These are phyloP conservation scores for Reinhardtius hippoglossoides DNA, from an alignment of 2,113 vertebrate genomes.

Conservation along the genomic window DNA sequence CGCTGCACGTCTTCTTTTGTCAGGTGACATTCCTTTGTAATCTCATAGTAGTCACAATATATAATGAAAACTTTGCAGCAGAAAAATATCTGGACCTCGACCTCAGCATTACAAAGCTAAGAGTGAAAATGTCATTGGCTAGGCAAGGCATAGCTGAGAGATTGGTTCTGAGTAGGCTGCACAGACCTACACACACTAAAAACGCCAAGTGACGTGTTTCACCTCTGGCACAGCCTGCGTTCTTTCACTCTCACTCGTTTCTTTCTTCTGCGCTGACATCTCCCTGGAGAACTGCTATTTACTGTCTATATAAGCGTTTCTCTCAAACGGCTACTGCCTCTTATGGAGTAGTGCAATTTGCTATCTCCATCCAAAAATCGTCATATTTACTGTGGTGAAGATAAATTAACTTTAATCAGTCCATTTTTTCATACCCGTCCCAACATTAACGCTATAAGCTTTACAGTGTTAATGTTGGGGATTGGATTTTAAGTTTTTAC, in stretches of 20 bases:
- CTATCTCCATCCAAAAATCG: neutral
- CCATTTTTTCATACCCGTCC: too few species aligned
- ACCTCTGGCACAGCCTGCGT: conserved; percentile 5
- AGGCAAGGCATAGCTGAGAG: conserved; percentile 20
- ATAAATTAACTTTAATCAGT: neutral
- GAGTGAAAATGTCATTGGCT: conserved; percentile 41
- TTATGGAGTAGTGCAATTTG: conserved; percentile 1
- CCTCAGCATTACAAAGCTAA: conserved; percentile 26
- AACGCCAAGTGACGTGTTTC: conserved; percentile 6
- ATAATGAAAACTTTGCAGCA: conserved; percentile 14
- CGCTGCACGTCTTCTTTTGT: conserved; percentile 3
- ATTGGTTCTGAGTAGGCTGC: conserved; percentile 17
- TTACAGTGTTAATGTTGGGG: too few species aligned
- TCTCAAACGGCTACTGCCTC: neutral
- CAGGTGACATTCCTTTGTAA: conserved; percentile 38
- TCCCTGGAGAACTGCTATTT: neutral
- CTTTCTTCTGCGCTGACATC: conserved; percentile 4
- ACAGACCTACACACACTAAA: conserved; percentile 2
- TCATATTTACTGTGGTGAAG: neutral
- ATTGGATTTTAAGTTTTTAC: too few species aligned
- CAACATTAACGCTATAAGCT: too few species aligned
- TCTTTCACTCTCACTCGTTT: conserved; percentile 7
- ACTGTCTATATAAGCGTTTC: neutral
- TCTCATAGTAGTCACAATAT: conserved; percentile 22
- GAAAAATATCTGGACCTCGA: conserved; percentile 27